Evolutionary conservation across 1,140 invertebrate genomes (phyloP), one percentile per base, ranked within the genome.

Genomic region (Zophobas atratus): DNA sequence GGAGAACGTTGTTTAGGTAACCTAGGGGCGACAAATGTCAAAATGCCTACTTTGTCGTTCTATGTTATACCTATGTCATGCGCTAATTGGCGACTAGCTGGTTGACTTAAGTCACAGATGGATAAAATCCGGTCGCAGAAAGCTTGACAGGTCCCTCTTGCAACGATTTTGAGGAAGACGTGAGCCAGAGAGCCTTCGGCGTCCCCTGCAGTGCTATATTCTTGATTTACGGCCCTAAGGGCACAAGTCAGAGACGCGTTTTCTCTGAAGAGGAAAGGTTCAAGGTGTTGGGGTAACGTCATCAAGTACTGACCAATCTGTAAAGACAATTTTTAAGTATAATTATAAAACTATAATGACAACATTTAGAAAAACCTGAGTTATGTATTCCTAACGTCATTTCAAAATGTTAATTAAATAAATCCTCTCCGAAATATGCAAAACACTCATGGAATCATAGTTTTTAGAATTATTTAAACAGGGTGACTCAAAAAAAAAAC

Each of bases 281-380:
- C 97, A 75, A 98, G 87, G 87, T 98, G 96, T 85, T 98, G 97
- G 0, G 97, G 97, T 77, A 98, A 86, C 0, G 96, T 98, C 91
- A 98, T 94, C 77, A 99, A 87, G 86, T 98, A 98, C 84, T 98
- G 96, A 0, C 97, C 93, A 87, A 95, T 92, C 90, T 92, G 81
- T 33, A 86, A 86, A 20, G 20, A 20, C 20, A 20, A 20, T 20
- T 20, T 20, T 20, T 20, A 20, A 20, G 20, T 20, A 20, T 20
- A 20, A 20, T 20, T 20, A 20, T 20, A 20, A 20, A 20, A 20
- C 20, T 20, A 20, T 20, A 20, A 20, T 20, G 20, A 20, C 20
- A 20, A 20, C 20, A 20, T 20, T 20, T 20, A 20, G 20, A 20
- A 20, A 20, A 20, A 20, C 20, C 20, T 20, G 20, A 20, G 20